Base-by-base conservation (phyloP, 1,140 invertebrate species). In the Bradysia coprophila region DNA sequence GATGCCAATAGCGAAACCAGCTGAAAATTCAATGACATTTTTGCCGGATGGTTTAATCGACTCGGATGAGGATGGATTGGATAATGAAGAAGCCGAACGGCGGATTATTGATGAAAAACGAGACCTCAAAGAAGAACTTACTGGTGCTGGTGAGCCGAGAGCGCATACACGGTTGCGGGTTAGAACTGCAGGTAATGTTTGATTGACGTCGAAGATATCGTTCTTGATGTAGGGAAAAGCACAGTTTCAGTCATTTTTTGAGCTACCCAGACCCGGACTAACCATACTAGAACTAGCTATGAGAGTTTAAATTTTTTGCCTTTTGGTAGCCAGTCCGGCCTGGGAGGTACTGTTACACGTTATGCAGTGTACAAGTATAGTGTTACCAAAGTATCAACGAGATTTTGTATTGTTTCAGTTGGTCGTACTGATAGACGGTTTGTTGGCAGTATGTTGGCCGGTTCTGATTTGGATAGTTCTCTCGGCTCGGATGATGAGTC, bases 41-140 rank as follows among this genome's bases (percentile, higher is more conserved):
- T 56, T 60, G 43, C 53, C 57, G 1, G 57, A 60, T 21, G 55
- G 57, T 0, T 44, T 59, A 9, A 53, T 58, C 15, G 51, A 55
- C 4, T 43, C 45, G 21, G 42, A 44, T 18, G 57, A 59, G 40
- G 56, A 57, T 8, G 54, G 56, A 32, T 51, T 54, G 15, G 47
- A 52, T 19, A 53, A 55, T 2, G 50, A 49, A 1, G 48, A 47
- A 5, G 52, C 46, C 0, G 45, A 46, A 0, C 47, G 45, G 15
- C 47, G 42, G 4, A 18, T 18, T 18, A 18, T 20, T 4, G 36
- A 3, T 18, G 4, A 38, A 5, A 18, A 38, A 38, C 18, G n/a
- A 18, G 18, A 38, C 11, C n/a, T 38, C 16, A 38, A 38, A 20
- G 4, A 18, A 4, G n/a, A n/a, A 38, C 5, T 4, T 20, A 18